Evolutionary conservation across 2,888 invertebrate species (phyloP).

Genomic region (Epinotia nisella): DNA sequence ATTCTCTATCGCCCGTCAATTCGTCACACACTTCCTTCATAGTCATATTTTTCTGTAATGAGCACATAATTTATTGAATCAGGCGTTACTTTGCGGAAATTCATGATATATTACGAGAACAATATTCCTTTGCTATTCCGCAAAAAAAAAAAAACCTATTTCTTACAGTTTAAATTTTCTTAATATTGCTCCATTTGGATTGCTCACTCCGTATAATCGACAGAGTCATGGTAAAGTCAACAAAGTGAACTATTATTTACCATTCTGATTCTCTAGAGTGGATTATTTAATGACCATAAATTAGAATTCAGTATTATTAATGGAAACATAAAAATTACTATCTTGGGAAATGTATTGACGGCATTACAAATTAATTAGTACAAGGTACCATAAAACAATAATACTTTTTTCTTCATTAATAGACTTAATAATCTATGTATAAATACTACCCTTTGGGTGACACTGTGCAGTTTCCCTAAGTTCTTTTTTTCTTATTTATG

Average conservation of each 20-base stretch:
- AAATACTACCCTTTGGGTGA: too few relatives aligned
- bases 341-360: slow-evolving; percentile 13
- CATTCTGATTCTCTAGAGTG: slow-evolving; percentile 12
- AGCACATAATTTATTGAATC: too few relatives aligned
- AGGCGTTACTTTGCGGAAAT: too few relatives aligned
- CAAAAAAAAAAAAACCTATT: too few relatives aligned
- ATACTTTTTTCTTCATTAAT: background rate
- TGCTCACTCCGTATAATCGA: background rate
- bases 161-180: background rate
- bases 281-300: slow-evolving; percentile 17
- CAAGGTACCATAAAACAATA: background rate
- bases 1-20: too few relatives aligned
- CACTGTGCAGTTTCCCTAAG: too few relatives aligned
- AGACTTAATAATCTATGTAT: too few relatives aligned
- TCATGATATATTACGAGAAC: too few relatives aligned
- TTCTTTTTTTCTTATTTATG: too few relatives aligned
- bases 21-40: too few relatives aligned
- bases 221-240: slow-evolving; percentile 16
- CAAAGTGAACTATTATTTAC: slow-evolving; percentile 13
- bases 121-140: too few relatives aligned
- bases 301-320: slow-evolving; percentile 10
- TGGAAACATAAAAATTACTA: background rate
- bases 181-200: background rate
- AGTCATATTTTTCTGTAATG: too few relatives aligned
- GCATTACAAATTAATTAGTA: background rate